Base-by-base conservation (phyloP, 2,113 vertebrate genomes). In the Castor canadensis region DNA sequence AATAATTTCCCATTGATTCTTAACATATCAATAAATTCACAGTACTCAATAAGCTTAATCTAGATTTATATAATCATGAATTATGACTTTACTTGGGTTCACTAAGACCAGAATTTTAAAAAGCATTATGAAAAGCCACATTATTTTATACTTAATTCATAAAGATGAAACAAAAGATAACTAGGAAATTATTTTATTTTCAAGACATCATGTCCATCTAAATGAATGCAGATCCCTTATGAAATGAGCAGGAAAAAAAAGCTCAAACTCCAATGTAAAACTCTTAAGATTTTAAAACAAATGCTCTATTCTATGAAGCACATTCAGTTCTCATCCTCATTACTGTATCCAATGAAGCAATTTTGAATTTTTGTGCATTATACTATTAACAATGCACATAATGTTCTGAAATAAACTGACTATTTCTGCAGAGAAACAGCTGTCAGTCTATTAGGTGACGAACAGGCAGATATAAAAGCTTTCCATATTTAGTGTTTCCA, bases 401-500 rank as follows among this genome's bases (percentile, higher is more conserved):
- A 56, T 43, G 3, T 92, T 69, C 76, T 52, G 49, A 91, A 94
- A 85, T 88, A 64, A 95, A 94, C 56, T 91, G 45, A 76, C 54
- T 90, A 85, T 69, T 85, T 87, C 66, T 95, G 86, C 47, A 92
- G 22, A 94, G 56, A 69, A 96, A 64, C 62, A 91, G 66, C 56
- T 96, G 82, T 92, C 88, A 94, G 45, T 97, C 95, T 45, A 75
- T 76, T 95, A 80, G 54, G 2, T 96, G 93, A 95, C 89, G 71
- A 95, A 52, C 58, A 91, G 56, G 12, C 54, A 87, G 71, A 91
- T 92, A 87, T 4, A 90, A 83, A 95, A 60, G 13, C 72, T 88
- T 97, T 88, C 58, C 54, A 47, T 90, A 95, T 69, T 92, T 87
- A 67, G n/a, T 69, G 95, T 97, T 97, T 92, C 95, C 96, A 96